Evolutionary conservation across 2,113 vertebrate genomes (phyloP), one percentile per base, ranked within the genome.

Genomic region (Tenrec ecaudatus): DNA sequence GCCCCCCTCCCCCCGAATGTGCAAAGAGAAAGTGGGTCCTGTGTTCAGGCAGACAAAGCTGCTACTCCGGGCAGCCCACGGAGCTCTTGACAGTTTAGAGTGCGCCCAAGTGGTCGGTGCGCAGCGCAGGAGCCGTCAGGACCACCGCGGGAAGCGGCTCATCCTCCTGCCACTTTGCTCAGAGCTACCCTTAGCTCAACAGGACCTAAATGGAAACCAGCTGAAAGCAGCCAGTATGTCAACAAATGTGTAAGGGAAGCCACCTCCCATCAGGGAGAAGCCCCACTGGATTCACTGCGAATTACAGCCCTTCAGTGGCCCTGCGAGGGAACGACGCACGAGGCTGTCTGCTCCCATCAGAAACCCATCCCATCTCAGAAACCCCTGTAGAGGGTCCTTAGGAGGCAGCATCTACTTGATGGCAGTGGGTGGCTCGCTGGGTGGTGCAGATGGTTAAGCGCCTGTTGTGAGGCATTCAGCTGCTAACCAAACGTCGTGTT

Each of bases 61-160:
- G 96, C 97, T 85, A 94, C 97, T 98, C 95, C 0, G 89, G 94
- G 97, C 97, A 98, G 96, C 96, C 97, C 93, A 92, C 84, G 79
- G 94, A 88, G 95, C 98, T 98, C 97, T 98, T 95, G 94, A 98
- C 94, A 96, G 89, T 92, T 95, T 96, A 98, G 95, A 98, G 98
- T 97, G 97, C 95, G 93, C 96, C 84, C 97, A 96, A 97, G 95
- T 82, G 23, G 58, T 16, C 93, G 40, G 40, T 85, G 90, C 0
- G 17, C 88, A 96, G 47, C 47, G 47, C 47, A 96, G 93, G 68
- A 43, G 62, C 92, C 73, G 69, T 62, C 69, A 95, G 47, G 62
- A 29, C 57, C 90, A 95, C 94, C 97, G 40, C 40, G 40, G n/a
- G n/a, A n/a, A n/a, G n/a, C n/a, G n/a, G n/a, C 95, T 89, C 88